Base-by-base conservation (phyloP, 2,888 invertebrate species). In the Hybos culiciformis region DNA sequence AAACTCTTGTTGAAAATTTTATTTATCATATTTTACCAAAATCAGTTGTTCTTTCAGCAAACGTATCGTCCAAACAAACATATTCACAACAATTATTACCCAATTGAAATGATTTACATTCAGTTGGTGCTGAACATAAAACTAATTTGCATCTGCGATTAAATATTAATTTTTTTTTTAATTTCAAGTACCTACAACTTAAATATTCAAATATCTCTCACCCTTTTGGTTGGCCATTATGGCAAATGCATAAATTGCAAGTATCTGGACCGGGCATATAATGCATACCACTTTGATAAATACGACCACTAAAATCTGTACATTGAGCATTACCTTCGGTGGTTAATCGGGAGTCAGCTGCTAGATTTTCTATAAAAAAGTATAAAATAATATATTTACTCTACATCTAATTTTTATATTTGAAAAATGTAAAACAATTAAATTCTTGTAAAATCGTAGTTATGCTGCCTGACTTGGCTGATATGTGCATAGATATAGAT, bases 41-140 rank as follows among this genome's bases (percentile, higher is more conserved):
- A n/a, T n/a, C n/a, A n/a, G n/a, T n/a, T n/a, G n/a, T 68, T 44
- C 72, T 71, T 51, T 80, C 80, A 26, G 72, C 70, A 55, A 84
- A 72, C 39, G 82, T 80, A 57, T 86, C 81, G 56, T 88, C 87
- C 56, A 87, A 65, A 60, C 91, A 91, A 53, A 84, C 82, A 60
- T 87, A 90, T 63, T 88, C 83, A 60, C 91, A 91, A 62, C 91
- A 91, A 38, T 81, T 80, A 57, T 74, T 80, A 5, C 86, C 86
- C 33, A 84, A 77, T 50, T 85, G 79, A 58, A 86, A 86, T 21
- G 85, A 84, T 56, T 83, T 81, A 61, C 87, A 87, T 56, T 86
- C 83, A 77, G 83, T 82, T 42, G 83, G 88, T 41, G 87, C 85
- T 41, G 86, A 83, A 66, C 92, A 92, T 42, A 87, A 71, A 15